phyloP scores from a whole-genome alignment of 2,888 invertebrate genomes.

The Drosophila demipolita region DNA sequence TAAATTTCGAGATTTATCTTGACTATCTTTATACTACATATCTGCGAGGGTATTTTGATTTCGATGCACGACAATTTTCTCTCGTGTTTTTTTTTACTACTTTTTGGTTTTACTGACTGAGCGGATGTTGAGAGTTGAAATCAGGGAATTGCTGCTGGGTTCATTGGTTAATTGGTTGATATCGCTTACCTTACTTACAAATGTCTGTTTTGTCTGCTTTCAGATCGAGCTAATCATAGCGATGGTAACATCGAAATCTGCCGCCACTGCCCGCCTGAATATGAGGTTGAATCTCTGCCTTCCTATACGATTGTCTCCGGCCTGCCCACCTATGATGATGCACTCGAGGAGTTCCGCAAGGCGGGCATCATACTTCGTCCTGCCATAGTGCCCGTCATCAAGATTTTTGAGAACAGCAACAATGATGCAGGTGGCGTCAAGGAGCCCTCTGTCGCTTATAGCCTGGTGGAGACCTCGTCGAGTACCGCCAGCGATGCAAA shows the following conservation, averaged over 20 bases:
- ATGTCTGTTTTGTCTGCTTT: not conserved
- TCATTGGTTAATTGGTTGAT: not conserved
- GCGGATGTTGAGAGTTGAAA: conserved; percentile 10
- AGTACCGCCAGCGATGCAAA: conserved; percentile 28
- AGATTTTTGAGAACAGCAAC: conserved; percentile 79
- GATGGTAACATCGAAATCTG: conserved; percentile 81
- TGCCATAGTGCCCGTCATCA: conserved; percentile 81
- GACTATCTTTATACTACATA: not conserved
- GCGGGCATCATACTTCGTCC: conserved; percentile 83
- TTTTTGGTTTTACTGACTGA: conserved; percentile 5
- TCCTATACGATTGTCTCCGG: conserved; percentile 89
- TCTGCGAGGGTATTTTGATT: not conserved
- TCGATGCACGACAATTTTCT: not conserved
- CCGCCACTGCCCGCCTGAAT: conserved; percentile 83
- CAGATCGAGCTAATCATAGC: conserved; percentile 85
- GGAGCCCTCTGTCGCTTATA: conserved; percentile 67
- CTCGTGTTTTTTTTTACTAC: conserved; percentile 6
- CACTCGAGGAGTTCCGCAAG: conserved; percentile 87
- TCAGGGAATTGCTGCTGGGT: not conserved
- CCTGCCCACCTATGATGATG: conserved; percentile 88
- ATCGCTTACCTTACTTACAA: not conserved
- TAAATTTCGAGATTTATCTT: not conserved
- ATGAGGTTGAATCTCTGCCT: conserved; percentile 87
- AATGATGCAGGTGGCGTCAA: conserved; percentile 45
- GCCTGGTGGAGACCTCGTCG: conserved; percentile 59